These are phyloP conservation scores for Mythimna impura DNA, from an alignment of 2,888 invertebrate species.

Conservation along the genomic window DNA sequence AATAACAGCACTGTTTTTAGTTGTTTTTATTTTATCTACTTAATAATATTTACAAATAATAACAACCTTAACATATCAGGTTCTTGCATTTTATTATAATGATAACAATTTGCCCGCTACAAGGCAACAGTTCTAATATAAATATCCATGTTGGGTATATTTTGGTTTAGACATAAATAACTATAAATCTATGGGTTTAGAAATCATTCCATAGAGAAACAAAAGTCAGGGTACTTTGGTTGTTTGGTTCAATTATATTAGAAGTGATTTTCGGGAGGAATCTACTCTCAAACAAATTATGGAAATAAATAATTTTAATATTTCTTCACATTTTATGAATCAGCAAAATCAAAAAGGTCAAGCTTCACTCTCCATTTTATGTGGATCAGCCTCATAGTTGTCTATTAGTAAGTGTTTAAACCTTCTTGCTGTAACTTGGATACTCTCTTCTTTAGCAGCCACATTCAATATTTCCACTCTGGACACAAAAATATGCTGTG, in stretches of 20 bases:
- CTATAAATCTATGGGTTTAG: no score
- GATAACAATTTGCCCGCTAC: no score
- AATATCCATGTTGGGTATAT: no score
- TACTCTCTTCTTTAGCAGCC: constrained; percentile 88
- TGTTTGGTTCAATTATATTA: no score
- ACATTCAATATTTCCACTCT: constrained; percentile 92
- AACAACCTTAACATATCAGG: neutral
- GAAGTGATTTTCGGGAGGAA: no score
- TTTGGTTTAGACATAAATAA: no score
- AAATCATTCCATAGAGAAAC: no score
- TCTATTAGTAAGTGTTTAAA: constrained; percentile 93
- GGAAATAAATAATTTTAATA: neutral
- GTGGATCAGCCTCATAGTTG: constrained; percentile 91
- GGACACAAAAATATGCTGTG: constrained; percentile 92
- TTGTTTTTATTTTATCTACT: constrained; percentile 18
- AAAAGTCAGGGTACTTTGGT: no score
- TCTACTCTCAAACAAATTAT: no score
- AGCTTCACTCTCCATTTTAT: constrained; percentile 75
- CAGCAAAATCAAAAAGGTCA: constrained; percentile 7
- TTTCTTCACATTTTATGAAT: neutral
- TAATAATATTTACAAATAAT: constrained; percentile 34
- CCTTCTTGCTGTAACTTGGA: constrained; percentile 91
- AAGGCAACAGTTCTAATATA: no score
- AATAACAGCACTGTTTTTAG: constrained; percentile 13
- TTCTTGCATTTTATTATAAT: neutral